These are phyloP conservation scores for Anguilla megastoma DNA, from an alignment of 2,797 vertebrate genomes.

Conservation along the genomic window DNA sequence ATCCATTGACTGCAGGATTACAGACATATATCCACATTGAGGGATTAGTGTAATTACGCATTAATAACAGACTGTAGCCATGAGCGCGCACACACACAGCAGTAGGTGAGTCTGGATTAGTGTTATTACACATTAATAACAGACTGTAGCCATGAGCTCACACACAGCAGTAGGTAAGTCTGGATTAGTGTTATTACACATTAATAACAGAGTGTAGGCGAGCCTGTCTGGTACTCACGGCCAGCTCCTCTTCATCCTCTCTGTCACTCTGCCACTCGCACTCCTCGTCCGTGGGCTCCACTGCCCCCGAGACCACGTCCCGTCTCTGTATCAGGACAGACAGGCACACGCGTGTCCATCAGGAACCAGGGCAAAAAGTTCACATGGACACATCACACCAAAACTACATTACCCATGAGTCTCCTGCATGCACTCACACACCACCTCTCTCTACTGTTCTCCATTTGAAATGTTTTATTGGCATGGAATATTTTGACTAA, in stretches of 20 bases:
- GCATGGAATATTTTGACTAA: background rate
- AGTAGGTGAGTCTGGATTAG: background rate
- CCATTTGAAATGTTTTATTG: background rate
- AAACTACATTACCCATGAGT: background rate
- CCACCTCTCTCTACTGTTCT: constrained; percentile 11
- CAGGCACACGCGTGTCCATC: background rate
- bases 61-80: background rate
- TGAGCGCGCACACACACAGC: background rate
- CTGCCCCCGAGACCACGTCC: constrained; percentile 83
- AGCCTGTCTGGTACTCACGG: constrained; percentile 68
- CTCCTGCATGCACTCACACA: background rate
- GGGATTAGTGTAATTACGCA: no score
- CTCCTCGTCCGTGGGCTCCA: constrained; percentile 92
- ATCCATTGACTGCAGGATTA: background rate
- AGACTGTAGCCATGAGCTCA: background rate
- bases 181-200: no score
- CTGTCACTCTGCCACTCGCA: constrained; percentile 92
- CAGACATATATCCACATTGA: background rate
- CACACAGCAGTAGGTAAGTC: no score
- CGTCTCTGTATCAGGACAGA: constrained; percentile 73
- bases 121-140: background rate
- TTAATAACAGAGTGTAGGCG: background rate
- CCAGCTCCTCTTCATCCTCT: constrained; percentile 90
- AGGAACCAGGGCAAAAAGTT: background rate
- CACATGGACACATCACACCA: background rate